These are phyloP conservation scores for Allolobophora icterica DNA, from an alignment of 2,888 invertebrate genomes.

Conservation along the genomic window DNA sequence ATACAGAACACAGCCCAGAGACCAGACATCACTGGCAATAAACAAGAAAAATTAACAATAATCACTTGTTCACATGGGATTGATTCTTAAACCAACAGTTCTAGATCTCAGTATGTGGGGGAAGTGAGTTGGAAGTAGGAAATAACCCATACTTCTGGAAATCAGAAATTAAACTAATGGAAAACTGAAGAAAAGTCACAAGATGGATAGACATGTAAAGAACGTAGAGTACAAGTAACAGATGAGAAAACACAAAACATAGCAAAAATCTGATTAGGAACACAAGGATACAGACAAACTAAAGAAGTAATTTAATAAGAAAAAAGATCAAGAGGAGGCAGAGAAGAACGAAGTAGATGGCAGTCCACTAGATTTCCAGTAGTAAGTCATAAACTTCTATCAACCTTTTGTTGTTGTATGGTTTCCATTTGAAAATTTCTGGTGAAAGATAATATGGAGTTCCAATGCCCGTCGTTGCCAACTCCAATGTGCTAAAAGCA, in stretches of 20 bases:
- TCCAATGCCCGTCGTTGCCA: constrained; percentile 68
- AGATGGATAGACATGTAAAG: background rate
- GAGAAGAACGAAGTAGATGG: background rate
- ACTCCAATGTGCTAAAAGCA: constrained; percentile 63
- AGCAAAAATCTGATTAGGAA: background rate
- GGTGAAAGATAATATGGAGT: constrained; percentile 69
- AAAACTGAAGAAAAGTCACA: background rate
- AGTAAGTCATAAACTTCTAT: background rate
- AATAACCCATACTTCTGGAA: background rate
- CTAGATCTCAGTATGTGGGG: background rate
- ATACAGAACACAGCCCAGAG: constrained; percentile 68
- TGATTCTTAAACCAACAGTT: background rate
- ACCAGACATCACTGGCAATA: constrained; percentile 67
- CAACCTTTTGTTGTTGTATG: constrained; percentile 68
- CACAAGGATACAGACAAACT: background rate
- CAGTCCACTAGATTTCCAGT: background rate
- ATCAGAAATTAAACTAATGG: background rate
- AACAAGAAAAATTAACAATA: constrained; percentile 9
- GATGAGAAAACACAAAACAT: background rate
- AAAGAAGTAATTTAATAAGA: background rate
- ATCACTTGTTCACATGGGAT: background rate
- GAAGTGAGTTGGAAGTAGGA: background rate
- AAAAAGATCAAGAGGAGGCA: too few species aligned
- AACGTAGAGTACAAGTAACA: background rate
- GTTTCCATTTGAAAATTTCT: constrained; percentile 68